Evolutionary conservation across 1,140 invertebrate genomes (phyloP).

Genomic region (Drosophila sechellia): DNA sequence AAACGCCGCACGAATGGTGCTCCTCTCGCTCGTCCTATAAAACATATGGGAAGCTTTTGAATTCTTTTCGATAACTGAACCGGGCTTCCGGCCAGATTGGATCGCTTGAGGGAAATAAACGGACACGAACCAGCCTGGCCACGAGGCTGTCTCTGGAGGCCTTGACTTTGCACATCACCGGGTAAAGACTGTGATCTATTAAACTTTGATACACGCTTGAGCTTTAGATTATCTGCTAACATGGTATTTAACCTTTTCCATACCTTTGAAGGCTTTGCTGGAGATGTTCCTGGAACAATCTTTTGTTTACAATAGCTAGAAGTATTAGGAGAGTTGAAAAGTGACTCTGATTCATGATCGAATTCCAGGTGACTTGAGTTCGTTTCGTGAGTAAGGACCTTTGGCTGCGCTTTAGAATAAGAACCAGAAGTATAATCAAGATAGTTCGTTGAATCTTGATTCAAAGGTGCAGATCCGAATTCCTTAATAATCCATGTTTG

Average conservation of each 20-base stretch:
- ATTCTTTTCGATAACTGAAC: conserved; percentile 64
- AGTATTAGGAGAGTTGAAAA: background rate
- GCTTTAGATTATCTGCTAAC: conserved; percentile 90
- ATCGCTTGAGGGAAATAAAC: conserved; percentile 48
- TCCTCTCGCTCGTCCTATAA: conserved; percentile 46
- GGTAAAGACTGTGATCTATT: conserved; percentile 93
- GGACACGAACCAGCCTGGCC: conserved; percentile 65
- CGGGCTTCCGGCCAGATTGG: conserved; percentile 20
- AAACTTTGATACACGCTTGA: conserved; percentile 87
- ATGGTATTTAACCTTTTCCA: conserved; percentile 86
- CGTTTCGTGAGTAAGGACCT: too few relatives aligned
- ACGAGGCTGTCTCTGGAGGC: conserved; percentile 50
- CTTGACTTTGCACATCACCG: conserved; percentile 86
- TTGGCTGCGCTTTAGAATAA: background rate
- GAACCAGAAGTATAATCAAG: background rate
- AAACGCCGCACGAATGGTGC: conserved; percentile 17
- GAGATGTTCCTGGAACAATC: background rate
- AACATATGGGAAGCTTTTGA: conserved; percentile 62
- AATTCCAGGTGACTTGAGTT: background rate
- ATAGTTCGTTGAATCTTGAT: background rate
- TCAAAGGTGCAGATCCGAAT: background rate
- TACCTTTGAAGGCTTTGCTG: conserved; percentile 79
- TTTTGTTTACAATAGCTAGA: background rate
- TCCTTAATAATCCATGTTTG: background rate
- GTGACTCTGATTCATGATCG: background rate